These are phyloP conservation scores for Sarcophaga peregrina DNA, from an alignment of 1,140 invertebrate genomes.

Conservation along the genomic window DNA sequence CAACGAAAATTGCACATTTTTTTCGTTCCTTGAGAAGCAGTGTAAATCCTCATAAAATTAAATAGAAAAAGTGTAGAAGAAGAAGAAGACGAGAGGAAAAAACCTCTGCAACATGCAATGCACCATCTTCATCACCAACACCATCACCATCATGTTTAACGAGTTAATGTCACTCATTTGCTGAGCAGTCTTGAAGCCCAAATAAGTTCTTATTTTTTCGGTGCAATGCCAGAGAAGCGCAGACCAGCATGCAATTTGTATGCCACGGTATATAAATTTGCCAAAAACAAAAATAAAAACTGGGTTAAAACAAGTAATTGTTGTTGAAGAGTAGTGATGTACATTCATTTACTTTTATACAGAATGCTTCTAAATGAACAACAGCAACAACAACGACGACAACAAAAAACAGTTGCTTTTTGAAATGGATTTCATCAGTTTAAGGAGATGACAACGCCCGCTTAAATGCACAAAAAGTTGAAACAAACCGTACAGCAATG, in stretches of 20 bases:
- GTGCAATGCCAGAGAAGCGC: neutral
- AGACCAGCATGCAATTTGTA: slow-evolving; percentile 14
- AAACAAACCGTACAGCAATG: neutral
- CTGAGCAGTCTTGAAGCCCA: neutral
- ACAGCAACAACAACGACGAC: neutral
- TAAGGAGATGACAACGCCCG: slow-evolving; percentile 7
- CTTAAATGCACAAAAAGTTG: neutral
- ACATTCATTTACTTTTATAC: no score
- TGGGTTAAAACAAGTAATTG: slow-evolving; percentile 10
- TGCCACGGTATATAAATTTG: neutral
- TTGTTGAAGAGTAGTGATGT: neutral
- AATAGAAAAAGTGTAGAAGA: no score
- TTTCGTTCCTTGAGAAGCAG: no score
- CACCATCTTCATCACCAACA: neutral
- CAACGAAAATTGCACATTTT: no score
- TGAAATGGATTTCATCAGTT: neutral
- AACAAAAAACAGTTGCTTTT: no score
- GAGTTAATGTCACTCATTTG: slow-evolving; percentile 39
- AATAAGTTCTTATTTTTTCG: neutral
- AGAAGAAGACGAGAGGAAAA: no score
- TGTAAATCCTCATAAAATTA: no score
- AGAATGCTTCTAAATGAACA: neutral
- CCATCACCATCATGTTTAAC: slow-evolving; percentile 5
- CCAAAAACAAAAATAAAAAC: neutral
- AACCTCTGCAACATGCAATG: neutral